Conservation (phyloP, 2,797 vertebrate genomes). For the Muscicapa comitata region DNA sequence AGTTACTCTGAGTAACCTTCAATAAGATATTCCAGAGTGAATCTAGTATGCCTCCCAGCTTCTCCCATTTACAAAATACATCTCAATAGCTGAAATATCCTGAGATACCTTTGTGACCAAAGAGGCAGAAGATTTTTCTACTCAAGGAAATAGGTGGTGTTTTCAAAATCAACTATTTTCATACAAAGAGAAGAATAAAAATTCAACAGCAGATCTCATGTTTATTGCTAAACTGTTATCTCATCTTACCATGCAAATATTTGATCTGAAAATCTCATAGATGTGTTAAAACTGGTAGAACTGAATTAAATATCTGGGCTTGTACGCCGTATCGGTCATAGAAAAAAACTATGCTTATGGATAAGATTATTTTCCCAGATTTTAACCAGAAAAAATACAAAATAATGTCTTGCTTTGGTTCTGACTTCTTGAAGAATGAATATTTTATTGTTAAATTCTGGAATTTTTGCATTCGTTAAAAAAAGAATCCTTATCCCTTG, state of each 20-base stretch:
- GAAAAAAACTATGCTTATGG: neutral
- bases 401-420: neutral
- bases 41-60: neutral
- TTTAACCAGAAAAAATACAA: neutral
- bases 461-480: neutral
- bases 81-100: neutral
- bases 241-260: neutral
- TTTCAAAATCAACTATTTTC: neutral
- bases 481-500: neutral
- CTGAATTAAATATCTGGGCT: neutral
- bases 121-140: neutral
- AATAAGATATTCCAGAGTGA: neutral
- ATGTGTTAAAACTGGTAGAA: neutral
- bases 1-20: neutral
- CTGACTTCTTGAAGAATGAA: neutral
- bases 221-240: neutral
- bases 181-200: neutral
- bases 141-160: neutral
- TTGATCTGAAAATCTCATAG: neutral
- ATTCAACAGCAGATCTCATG: neutral
- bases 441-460: neutral
- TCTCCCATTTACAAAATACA: neutral
- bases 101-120: neutral
- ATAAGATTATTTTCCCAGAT: neutral
- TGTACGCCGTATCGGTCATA: fast-evolving